Evolutionary conservation across 2,113 vertebrate species (phyloP), one percentile per base, ranked within the genome.

Genomic region (Cricetomys ansorgei): DNA sequence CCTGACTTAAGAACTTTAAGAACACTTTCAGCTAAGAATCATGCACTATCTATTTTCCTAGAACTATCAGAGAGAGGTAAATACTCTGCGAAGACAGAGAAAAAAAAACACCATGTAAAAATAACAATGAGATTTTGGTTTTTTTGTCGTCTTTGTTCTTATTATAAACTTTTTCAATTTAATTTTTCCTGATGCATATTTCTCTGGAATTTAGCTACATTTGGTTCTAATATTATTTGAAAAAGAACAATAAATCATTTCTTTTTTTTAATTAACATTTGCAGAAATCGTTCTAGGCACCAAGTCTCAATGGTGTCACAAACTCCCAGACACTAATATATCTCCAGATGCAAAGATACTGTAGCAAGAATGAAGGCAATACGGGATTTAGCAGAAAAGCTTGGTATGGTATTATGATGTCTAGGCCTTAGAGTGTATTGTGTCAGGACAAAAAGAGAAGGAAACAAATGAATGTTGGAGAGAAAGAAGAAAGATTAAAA

Each of bases 191-290:
- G 59, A 4, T 62, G 16, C 0, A 29, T 19, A 92, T 95, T 88
- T 77, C 7, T 94, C 3, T 67, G 15, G 13, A n/a, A 10, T 76
- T 27, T 88, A 31, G 85, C 73, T 94, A 34, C 1, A 45, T 79
- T 96, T 95, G n/a, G 7, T 80, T 94, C 31, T 96, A 50, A 79
- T 77, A 23, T 96, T 65, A 62, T 62, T 75, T 89, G 31, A 50
- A 70, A 94, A 48, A 48, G 23, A 34, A 65, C 19, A 48, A 23
- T 31, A 77, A 2, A 37, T 34, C 2, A 40, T 79, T 89, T 34
- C 4, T 70, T 83, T 95, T 95, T 25, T 53, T n/a, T 87, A 25
- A 62, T 7, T 64, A 25, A 72, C 3, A 75, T 3, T 3, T 86
- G 59, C 87, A 89, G 12, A 72, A 75, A 10, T 88, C 45, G 1